These are phyloP conservation scores for Cremastinae sp. DNA, from an alignment of 2,888 invertebrate genomes.

Conservation along the genomic window DNA sequence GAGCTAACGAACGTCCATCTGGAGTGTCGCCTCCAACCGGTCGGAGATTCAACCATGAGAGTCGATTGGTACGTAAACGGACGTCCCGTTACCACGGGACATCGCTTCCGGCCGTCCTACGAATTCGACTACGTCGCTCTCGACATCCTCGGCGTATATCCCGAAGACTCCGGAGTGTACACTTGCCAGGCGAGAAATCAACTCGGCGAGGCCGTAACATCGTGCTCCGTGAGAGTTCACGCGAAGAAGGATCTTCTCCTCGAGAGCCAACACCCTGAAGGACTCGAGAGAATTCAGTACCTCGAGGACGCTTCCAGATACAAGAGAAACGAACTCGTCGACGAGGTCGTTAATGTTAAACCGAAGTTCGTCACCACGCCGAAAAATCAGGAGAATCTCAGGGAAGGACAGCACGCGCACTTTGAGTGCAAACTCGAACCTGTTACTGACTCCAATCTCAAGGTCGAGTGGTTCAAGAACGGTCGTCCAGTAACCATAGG, in stretches of 20 bases:
- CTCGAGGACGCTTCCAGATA: conserved; percentile 93
- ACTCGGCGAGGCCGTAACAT: conserved; percentile 96
- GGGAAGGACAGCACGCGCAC: conserved; percentile 95
- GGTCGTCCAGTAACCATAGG: conserved; percentile 95
- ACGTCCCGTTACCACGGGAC: conserved; percentile 93
- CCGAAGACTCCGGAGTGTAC: conserved; percentile 98
- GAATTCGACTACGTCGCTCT: conserved; percentile 99
- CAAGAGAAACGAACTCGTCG: conserved; percentile 89
- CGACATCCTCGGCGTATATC: conserved; percentile 96
- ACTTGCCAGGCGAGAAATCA: conserved; percentile 97
- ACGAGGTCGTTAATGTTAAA: conserved; percentile 90
- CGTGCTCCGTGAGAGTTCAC: conserved; percentile 93
- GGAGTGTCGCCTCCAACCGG: conserved; percentile 94
- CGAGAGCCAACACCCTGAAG: conserved; percentile 95
- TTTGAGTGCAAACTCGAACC: conserved; percentile 99
- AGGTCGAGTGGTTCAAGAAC: conserved; percentile 98
- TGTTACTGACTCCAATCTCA: conserved; percentile 96
- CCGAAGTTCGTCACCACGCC: conserved; percentile 94
- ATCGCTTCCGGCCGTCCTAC: conserved; percentile 96
- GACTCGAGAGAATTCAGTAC: conserved; percentile 95
- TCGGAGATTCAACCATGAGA: conserved; percentile 94
- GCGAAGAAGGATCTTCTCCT: conserved; percentile 93
- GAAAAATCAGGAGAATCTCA: conserved; percentile 91
- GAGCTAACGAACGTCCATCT: conserved; percentile 96
- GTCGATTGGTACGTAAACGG: conserved; percentile 99